These are phyloP conservation scores for Semibalanus balanoides DNA, from an alignment of 1,140 invertebrate genomes.

Conservation along the genomic window DNA sequence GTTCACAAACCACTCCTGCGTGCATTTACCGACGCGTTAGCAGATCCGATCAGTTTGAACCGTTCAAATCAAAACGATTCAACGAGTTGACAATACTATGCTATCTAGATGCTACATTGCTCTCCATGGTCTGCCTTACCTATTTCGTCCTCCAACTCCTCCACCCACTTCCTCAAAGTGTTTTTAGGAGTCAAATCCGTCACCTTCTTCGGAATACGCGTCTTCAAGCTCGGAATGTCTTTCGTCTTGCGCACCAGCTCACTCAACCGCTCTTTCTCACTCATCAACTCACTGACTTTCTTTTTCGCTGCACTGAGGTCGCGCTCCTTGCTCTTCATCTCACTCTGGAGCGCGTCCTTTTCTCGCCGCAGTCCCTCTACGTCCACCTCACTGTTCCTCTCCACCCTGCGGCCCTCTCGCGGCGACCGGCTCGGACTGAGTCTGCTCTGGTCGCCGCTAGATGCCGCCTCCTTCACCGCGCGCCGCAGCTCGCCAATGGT, in stretches of 20 bases:
- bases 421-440: background rate
- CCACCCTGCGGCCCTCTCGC: constrained; percentile 7
- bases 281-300: constrained; percentile 23
- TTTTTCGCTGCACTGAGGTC: constrained; percentile 19
- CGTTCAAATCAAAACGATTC: no score
- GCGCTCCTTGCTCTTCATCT: constrained; percentile 7
- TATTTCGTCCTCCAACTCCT: constrained; percentile 62
- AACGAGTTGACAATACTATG: no score
- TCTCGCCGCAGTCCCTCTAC: background rate
- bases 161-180: constrained; percentile 58
- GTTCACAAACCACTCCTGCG: no score
- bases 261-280: constrained; percentile 20
- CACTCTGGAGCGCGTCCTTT: background rate
- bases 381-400: background rate
- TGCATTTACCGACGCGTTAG: no score
- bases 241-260: constrained; percentile 40
- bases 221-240: constrained; percentile 38
- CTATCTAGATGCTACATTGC: no score
- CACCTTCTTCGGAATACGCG: constrained; percentile 47
- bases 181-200: constrained; percentile 51
- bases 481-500: constrained; percentile 1
- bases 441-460: constrained; percentile 8
- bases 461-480: constrained; percentile 9
- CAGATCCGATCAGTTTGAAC: no score
- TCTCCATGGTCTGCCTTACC: no score